Conservation (phyloP, 2,888 invertebrate species). For the Neuroscelio doddi region DNA sequence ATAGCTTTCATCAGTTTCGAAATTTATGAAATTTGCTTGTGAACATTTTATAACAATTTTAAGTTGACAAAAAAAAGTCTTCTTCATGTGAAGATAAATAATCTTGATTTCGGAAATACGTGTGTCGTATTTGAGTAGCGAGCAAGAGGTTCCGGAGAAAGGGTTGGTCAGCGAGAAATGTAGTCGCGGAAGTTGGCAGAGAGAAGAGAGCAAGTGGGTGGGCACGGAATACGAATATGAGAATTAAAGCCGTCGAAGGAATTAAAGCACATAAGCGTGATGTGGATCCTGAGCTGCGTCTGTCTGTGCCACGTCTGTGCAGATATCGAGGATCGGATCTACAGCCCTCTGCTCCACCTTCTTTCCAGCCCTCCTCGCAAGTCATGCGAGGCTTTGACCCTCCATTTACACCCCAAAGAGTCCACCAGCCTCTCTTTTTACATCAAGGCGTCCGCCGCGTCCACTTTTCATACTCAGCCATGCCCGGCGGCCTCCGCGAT, state of each 20-base stretch:
- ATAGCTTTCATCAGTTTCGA: constrained; percentile 41
- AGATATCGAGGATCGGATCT: constrained; percentile 66
- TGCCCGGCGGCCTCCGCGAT: constrained; percentile 20
- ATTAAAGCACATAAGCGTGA: constrained; percentile 68
- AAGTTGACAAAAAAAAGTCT: no score
- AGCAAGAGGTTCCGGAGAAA: constrained; percentile 53
- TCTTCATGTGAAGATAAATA: no score
- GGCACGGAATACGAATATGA: constrained; percentile 69
- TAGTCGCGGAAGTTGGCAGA: constrained; percentile 41
- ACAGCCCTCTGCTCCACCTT: constrained; percentile 41
- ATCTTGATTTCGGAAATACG: constrained; percentile 13
- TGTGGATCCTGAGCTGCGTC: constrained; percentile 57
- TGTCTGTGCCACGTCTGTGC: constrained; percentile 54
- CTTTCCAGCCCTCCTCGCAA: constrained; percentile 51
- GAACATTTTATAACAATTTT: no score
- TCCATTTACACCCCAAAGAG: constrained; percentile 48
- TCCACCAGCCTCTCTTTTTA: constrained; percentile 62
- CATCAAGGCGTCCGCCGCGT: constrained; percentile 59
- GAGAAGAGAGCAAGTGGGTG: constrained; percentile 32
- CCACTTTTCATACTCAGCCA: constrained; percentile 52
- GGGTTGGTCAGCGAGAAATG: constrained; percentile 50
- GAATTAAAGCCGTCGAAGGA: constrained; percentile 71
- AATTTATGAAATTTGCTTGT: no score
- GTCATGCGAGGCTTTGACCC: constrained; percentile 52
- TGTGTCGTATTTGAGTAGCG: constrained; percentile 31